Evolutionary conservation across 2,797 vertebrate genomes (phyloP).

Genomic region (Cryptoblepharus egeriae): DNA sequence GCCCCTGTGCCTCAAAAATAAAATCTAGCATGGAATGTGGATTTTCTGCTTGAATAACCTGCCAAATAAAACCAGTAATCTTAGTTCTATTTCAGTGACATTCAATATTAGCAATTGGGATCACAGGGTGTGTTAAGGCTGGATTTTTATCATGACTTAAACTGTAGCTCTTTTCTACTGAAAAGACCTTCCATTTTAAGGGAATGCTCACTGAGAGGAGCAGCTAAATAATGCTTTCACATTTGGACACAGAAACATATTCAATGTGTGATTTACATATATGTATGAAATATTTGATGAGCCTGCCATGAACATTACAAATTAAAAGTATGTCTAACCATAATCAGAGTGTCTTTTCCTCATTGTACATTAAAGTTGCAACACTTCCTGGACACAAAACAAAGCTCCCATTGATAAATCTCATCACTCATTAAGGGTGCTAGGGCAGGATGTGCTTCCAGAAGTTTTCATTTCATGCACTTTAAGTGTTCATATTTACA

Average conservation of each 20-base stretch:
- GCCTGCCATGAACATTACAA: background rate
- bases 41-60: constrained; percentile 38
- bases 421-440: background rate
- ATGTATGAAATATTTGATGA: background rate
- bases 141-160: background rate
- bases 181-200: background rate
- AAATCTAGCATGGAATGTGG: background rate
- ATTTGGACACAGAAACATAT: background rate
- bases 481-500: background rate
- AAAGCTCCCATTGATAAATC: background rate
- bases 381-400: background rate
- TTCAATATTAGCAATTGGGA: background rate
- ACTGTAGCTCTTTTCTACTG: background rate
- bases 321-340: background rate
- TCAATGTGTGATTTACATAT: background rate
- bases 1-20: background rate
- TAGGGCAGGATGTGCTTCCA: too few species aligned
- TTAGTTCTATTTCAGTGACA: background rate
- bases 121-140: background rate
- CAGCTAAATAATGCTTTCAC: background rate
- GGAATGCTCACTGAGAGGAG: background rate
- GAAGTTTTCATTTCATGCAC: background rate
- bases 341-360: background rate
- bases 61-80: constrained; percentile 56
- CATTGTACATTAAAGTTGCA: background rate